Percentiles rank a stretch among this genome's conserved stretches.
Evolutionary conservation across 2,113 vertebrate species (phyloP).

Genomic region (Cromileptes altivelis): DNA sequence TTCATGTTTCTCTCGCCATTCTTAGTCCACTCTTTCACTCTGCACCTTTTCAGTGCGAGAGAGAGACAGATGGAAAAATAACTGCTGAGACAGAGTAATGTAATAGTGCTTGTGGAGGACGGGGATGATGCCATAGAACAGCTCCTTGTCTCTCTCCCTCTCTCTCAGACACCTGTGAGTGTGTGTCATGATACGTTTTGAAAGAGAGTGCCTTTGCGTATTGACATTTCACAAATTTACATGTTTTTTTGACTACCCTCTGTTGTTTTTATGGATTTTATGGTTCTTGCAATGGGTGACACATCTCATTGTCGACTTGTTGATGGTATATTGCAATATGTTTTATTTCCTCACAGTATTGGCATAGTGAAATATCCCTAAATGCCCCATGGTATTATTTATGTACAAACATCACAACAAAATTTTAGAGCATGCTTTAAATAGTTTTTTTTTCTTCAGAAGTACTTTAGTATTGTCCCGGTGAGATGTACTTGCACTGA

Average conservation of each 20-base stretch:
- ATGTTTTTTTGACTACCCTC: background rate
- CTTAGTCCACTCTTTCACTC: background rate
- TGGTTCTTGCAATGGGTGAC: background rate
- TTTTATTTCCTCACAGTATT: background rate
- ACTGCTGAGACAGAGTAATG: slow-evolving; percentile 30
- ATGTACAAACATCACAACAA: background rate
- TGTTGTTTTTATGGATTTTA: background rate
- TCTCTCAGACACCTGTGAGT: background rate
- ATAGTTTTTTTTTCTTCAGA: background rate
- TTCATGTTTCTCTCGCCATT: slow-evolving; percentile 18
- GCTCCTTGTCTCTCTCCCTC: slow-evolving; percentile 2
- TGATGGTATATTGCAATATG: background rate
- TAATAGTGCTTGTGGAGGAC: background rate
- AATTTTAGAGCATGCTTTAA: background rate
- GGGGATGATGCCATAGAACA: slow-evolving; percentile 1
- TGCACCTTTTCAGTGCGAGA: background rate
- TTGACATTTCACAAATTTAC: background rate
- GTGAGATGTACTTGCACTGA: background rate
- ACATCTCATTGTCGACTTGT: slow-evolving; percentile 2
- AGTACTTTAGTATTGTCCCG: background rate
- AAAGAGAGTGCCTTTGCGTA: background rate
- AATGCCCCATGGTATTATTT: slow-evolving; percentile 9
- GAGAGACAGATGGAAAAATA: slow-evolving; percentile 14
- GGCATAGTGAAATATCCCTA: background rate
- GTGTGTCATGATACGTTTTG: background rate